phyloP scores from a whole-genome alignment of 2,888 invertebrate genomes.

The Lasioglossum morio region DNA sequence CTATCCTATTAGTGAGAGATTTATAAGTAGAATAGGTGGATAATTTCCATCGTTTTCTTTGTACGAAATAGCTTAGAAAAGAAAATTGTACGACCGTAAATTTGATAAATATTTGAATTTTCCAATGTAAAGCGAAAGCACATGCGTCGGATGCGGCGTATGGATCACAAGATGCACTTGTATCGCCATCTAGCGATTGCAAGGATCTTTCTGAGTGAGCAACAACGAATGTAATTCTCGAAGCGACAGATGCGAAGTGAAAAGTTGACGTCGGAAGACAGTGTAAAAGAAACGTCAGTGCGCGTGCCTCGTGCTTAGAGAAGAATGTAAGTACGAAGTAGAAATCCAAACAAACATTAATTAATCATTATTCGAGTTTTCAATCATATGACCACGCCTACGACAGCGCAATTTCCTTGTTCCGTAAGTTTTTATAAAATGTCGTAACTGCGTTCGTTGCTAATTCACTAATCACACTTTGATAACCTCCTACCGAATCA shows the following conservation, averaged over 20 bases:
- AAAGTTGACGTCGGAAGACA: conserved; percentile 12
- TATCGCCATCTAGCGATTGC: conserved; percentile 52
- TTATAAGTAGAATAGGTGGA: not conserved
- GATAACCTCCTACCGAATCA: not conserved
- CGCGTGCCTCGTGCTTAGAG: not conserved
- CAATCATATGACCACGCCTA: conserved; percentile 26
- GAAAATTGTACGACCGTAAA: not conserved
- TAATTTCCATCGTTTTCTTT: not conserved
- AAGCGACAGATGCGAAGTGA: conserved; percentile 7
- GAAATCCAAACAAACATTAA: not conserved
- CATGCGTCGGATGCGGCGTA: conserved; percentile 12
- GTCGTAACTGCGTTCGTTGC: not conserved
- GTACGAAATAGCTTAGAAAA: not conserved
- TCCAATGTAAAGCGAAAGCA: conserved; percentile 21
- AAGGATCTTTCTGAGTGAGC: not conserved
- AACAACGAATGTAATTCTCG: conserved; percentile 29
- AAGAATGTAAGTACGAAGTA: conserved; percentile 47
- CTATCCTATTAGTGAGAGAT: not conserved
- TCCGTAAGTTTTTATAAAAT: not conserved
- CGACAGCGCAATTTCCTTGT: conserved; percentile 39
- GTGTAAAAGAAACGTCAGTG: conserved; percentile 18
- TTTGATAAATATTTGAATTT: not conserved
- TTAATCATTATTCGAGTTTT: conserved; percentile 6
- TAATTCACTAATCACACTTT: not conserved
- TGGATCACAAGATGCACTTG: conserved; percentile 26